Evolutionary conservation across 2,888 invertebrate genomes (phyloP).

Genomic region (Rhamnusium bicolor): DNA sequence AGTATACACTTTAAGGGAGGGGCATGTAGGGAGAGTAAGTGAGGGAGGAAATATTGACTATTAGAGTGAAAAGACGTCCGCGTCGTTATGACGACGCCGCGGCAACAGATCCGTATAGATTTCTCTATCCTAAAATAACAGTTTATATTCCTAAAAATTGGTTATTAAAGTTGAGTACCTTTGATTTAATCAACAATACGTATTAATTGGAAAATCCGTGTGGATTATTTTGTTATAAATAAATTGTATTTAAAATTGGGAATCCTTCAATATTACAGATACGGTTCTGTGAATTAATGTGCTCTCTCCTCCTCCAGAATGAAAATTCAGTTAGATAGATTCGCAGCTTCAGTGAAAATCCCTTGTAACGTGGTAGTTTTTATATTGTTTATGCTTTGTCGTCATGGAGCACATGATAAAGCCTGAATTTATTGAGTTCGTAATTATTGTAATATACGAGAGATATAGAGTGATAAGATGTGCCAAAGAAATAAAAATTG

Average conservation of each 20-base stretch:
- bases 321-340: conserved; percentile 53
- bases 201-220: too few relatives aligned
- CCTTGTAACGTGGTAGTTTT: conserved; percentile 31
- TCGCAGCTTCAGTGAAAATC: conserved; percentile 53
- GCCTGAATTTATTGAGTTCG: background rate
- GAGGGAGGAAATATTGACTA: conserved; percentile 68
- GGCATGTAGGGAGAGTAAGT: conserved; percentile 10
- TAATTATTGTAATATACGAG: background rate
- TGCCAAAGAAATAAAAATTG: conserved; percentile 11
- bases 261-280: background rate
- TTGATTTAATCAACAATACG: too few relatives aligned
- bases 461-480: background rate
- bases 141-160: background rate
- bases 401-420: background rate
- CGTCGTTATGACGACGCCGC: conserved; percentile 65
- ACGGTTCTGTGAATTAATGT: conserved; percentile 36
- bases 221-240: too few relatives aligned
- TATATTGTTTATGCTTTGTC: conserved; percentile 24
- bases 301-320: conserved; percentile 51
- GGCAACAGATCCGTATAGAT: conserved; percentile 51
- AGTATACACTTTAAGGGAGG: conserved; percentile 27
- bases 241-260: too few relatives aligned
- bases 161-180: background rate
- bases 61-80: conserved; percentile 68
- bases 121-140: background rate